A percentile compares a stretch with the other conserved stretches of the same genome.
Evolutionary conservation across 2,888 invertebrate genomes (phyloP).

Genomic region (Cyrtodaria siliqua): DNA sequence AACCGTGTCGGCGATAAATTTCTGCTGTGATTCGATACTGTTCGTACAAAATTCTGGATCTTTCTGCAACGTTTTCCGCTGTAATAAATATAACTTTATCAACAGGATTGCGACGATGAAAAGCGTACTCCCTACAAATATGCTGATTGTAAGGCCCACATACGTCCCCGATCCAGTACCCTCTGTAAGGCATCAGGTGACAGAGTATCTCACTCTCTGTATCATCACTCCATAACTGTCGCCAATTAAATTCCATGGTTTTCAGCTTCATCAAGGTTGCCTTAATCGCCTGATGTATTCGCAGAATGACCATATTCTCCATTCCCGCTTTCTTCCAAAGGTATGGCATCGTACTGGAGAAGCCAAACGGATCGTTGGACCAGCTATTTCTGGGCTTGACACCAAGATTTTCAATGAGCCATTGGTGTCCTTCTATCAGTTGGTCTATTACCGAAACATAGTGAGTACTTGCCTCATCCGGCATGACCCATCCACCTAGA

Average conservation of each 20-base stretch:
- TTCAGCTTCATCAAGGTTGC: conserved; percentile 91
- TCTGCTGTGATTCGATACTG: conserved; percentile 96
- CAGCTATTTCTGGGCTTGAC: conserved; percentile 84
- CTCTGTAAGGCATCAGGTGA: conserved; percentile 98
- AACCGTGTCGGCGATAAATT: conserved; percentile 88
- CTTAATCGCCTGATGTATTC: conserved; percentile 93
- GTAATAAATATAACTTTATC: conserved; percentile 94
- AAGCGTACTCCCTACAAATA: conserved; percentile 87
- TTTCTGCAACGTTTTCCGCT: conserved; percentile 93
- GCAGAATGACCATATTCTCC: conserved; percentile 83
- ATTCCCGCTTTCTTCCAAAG: conserved; percentile 82
- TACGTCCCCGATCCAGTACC: conserved; percentile 97
- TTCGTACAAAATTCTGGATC: conserved; percentile 93
- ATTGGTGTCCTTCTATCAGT: conserved; percentile 85
- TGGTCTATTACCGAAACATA: conserved; percentile 84
- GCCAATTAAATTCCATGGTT: conserved; percentile 95
- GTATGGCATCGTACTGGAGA: conserved; percentile 84
- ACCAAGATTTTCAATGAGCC: conserved; percentile 87
- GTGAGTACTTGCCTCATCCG: conserved; percentile 84
- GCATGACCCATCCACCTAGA: conserved; percentile 85
- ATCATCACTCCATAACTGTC: conserved; percentile 90
- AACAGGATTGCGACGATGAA: conserved; percentile 89
- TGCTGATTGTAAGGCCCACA: conserved; percentile 96
- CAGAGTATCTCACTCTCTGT: conserved; percentile 89
- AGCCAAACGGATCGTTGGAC: conserved; percentile 85